Conservation (phyloP, 2,113 vertebrate genomes). For the Hydrochoerus hydrochaeris region DNA sequence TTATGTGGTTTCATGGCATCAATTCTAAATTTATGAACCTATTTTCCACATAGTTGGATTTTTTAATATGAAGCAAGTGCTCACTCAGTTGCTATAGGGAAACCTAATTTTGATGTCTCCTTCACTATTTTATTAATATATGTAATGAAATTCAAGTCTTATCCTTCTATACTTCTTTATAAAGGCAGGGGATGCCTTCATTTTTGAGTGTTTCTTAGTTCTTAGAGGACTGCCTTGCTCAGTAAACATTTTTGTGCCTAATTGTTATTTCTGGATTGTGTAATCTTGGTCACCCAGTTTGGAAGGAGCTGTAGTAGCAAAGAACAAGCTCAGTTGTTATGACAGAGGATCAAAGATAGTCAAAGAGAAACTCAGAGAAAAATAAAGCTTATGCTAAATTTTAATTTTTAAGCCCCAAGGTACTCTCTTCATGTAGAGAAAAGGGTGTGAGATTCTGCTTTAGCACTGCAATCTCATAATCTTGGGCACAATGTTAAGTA, state of each 20-base stretch:
- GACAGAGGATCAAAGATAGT: background rate
- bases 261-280: background rate
- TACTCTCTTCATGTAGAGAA: background rate
- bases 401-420: background rate
- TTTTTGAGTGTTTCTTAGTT: background rate
- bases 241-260: background rate
- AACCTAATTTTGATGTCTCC: background rate
- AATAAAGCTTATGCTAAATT: background rate
- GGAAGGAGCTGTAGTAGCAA: background rate
- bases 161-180: background rate
- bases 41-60: background rate
- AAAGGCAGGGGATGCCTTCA: background rate
- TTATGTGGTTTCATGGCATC: background rate
- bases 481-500: background rate
- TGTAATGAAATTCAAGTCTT: background rate
- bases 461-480: background rate
- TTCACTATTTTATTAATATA: background rate
- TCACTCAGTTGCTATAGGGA: background rate
- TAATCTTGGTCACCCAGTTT: background rate
- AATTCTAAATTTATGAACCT: background rate
- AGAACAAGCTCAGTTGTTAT: background rate
- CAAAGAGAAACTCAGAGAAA: background rate
- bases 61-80: constrained; percentile 5
- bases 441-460: background rate
- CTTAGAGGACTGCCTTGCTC: background rate